Evolutionary conservation across 2,888 invertebrate species (phyloP).

Genomic region (Mechanitis mazaeus): DNA sequence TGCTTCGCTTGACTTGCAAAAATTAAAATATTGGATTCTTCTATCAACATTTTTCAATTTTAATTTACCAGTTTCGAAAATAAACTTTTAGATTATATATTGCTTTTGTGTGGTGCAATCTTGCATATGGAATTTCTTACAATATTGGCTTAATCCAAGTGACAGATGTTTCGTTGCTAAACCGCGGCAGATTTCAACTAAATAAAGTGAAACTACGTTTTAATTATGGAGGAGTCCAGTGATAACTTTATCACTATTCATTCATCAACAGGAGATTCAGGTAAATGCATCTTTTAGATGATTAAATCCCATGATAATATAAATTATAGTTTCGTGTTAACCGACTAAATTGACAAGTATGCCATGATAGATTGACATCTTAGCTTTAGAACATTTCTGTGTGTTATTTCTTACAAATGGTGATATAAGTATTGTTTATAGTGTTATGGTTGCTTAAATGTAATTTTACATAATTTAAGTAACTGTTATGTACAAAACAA

Average conservation of each 20-base stretch:
- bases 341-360: constrained; percentile 38
- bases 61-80: constrained; percentile 15
- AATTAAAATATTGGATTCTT: constrained; percentile 25
- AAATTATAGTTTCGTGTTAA: constrained; percentile 37
- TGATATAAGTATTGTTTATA: not conserved
- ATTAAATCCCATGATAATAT: constrained; percentile 28
- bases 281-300: constrained; percentile 39
- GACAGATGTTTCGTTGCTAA: constrained; percentile 61
- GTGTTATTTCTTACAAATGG: constrained; percentile 14
- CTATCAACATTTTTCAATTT: constrained; percentile 21
- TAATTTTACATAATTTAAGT: not conserved
- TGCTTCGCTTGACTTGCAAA: constrained; percentile 37
- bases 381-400: constrained; percentile 12
- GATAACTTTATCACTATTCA: constrained; percentile 40
- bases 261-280: constrained; percentile 40
- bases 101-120: constrained; percentile 16
- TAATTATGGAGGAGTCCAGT: constrained; percentile 52
- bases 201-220: constrained; percentile 34
- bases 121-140: constrained; percentile 41
- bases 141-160: constrained; percentile 43
- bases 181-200: constrained; percentile 55
- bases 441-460: not conserved
- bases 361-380: constrained; percentile 23
- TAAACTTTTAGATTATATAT: constrained; percentile 13
- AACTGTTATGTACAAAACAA: not conserved